These are phyloP conservation scores for Donacobius atricapilla DNA, from an alignment of 2,113 vertebrate genomes.

Conservation along the genomic window DNA sequence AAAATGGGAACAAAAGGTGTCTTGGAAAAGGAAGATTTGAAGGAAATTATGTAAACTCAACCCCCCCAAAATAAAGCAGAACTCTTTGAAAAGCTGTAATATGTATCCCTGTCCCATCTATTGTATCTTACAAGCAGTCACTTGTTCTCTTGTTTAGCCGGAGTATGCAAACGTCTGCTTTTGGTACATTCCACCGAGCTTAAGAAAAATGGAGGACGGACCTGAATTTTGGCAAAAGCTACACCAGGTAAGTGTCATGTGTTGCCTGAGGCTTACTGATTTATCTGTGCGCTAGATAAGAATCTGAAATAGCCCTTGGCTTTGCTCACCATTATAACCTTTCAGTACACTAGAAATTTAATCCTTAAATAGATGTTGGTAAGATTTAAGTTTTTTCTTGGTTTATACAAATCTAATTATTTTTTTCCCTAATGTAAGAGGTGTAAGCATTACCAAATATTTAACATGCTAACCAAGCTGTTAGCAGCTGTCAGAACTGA, in stretches of 20 bases:
- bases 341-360: neutral
- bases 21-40: neutral
- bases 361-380: neutral
- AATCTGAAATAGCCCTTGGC: neutral
- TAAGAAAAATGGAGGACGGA: slow-evolving; percentile 74
- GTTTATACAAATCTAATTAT: neutral
- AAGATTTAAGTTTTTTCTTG: neutral
- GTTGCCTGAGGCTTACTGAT: neutral
- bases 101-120: neutral
- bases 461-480: neutral
- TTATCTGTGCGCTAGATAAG: neutral
- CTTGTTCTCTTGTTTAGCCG: slow-evolving; percentile 67
- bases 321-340: neutral
- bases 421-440: neutral
- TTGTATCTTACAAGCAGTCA: neutral
- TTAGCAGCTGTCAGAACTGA: neutral
- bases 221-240: slow-evolving; percentile 80
- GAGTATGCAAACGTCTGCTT: slow-evolving; percentile 83
- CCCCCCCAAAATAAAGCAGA: neutral
- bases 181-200: slow-evolving; percentile 83
- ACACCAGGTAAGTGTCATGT: slow-evolving; percentile 64
- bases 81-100: neutral
- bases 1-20: neutral
- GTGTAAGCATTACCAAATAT: neutral
- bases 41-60: neutral